phyloP scores from a whole-genome alignment of 2,797 vertebrate species.

The Geotrypetes seraphini region DNA sequence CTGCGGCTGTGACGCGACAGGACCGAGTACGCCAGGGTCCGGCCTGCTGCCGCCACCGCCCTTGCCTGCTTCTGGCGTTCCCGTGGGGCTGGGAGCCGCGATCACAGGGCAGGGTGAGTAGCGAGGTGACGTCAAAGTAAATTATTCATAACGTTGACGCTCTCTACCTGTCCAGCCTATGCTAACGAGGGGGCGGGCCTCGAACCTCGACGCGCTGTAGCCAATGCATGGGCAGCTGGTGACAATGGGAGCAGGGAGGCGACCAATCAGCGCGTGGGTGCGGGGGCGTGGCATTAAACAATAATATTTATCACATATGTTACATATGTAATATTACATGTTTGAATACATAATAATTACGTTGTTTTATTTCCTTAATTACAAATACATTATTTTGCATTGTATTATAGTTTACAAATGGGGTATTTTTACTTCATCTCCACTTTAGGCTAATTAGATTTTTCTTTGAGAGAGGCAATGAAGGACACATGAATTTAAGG shows the following conservation, averaged over 20 bases:
- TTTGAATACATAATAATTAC: too few relatives aligned
- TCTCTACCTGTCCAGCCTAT: not conserved
- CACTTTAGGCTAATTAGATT: too few relatives aligned
- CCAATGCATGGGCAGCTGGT: not conserved
- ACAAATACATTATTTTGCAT: too few relatives aligned
- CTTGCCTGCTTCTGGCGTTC: constrained; percentile 57
- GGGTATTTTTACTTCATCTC: too few relatives aligned
- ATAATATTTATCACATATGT: too few relatives aligned
- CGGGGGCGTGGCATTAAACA: not conserved
- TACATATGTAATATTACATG: too few relatives aligned
- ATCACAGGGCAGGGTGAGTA: constrained; percentile 76
- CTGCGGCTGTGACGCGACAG: constrained; percentile 54
- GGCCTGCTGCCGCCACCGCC: constrained; percentile 50
- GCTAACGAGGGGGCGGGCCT: not conserved
- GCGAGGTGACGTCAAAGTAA: not conserved
- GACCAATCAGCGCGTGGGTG: constrained; percentile 2
- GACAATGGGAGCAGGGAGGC: not conserved
- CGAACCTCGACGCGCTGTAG: too few relatives aligned
- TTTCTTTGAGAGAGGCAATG: too few relatives aligned
- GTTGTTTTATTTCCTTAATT: too few relatives aligned
- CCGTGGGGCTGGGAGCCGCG: constrained; percentile 39
- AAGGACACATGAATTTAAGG: too few relatives aligned
- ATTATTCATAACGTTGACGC: not conserved
- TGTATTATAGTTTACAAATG: too few relatives aligned
- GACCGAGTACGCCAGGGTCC: constrained; percentile 24